A percentile compares a stretch with the other conserved stretches of the same genome.
Evolutionary conservation across 2,888 invertebrate species (phyloP).

Genomic region (Campoplex nolae): DNA sequence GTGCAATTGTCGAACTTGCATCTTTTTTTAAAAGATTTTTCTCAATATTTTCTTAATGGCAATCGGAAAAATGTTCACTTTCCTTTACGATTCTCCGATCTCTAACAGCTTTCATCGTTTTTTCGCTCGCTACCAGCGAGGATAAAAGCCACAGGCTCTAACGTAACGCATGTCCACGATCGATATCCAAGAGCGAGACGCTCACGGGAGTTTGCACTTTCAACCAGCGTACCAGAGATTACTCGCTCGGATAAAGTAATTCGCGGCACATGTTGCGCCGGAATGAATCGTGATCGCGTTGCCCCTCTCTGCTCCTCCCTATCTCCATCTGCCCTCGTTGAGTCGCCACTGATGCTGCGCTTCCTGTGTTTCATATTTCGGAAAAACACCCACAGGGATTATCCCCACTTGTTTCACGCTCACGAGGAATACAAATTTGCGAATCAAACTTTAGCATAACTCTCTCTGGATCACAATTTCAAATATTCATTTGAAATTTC

Average conservation of each 20-base stretch:
- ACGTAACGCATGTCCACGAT: constrained; percentile 44
- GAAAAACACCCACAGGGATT: constrained; percentile 15
- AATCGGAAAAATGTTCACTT: background rate
- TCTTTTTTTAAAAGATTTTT: background rate
- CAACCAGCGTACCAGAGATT: constrained; percentile 74
- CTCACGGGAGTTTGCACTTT: constrained; percentile 58
- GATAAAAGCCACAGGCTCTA: constrained; percentile 23
- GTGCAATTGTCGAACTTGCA: too few species aligned
- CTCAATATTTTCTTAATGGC: background rate
- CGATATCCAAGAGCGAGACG: constrained; percentile 45
- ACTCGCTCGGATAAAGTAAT: constrained; percentile 73
- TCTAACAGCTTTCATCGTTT: constrained; percentile 10
- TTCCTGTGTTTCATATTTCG: constrained; percentile 8
- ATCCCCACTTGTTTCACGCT: constrained; percentile 12
- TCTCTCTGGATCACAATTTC: constrained; percentile 17
- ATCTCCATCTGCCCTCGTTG: constrained; percentile 22
- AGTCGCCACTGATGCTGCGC: constrained; percentile 26
- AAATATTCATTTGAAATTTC: constrained; percentile 26
- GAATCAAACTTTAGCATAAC: constrained; percentile 22
- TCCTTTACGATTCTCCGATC: constrained; percentile 10
- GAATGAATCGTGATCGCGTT: constrained; percentile 64
- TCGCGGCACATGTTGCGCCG: constrained; percentile 70
- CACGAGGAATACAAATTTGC: constrained; percentile 7
- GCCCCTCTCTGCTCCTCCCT: constrained; percentile 36
- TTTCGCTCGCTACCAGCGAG: constrained; percentile 7